Base-by-base conservation (phyloP, 2,888 invertebrate species). In the Nymphalis c-album region DNA sequence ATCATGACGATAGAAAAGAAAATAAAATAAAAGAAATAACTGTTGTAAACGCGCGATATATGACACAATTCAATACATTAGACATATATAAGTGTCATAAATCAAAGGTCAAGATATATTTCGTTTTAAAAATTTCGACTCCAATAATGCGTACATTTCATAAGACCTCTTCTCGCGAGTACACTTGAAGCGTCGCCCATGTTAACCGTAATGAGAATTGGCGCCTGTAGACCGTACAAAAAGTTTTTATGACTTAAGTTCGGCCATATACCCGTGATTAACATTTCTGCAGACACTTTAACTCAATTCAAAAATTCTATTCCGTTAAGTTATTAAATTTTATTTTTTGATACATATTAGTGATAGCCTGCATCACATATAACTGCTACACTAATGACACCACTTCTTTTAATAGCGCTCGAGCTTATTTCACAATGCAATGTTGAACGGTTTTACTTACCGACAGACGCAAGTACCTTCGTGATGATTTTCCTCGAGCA, bases 151-250 rank as follows among this genome's bases (percentile, higher is more conserved):
- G 26, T 51, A 46, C 22, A 60, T 60, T 57, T 40, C 57, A 58
- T 60, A 53, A 64, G 64, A 64, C 51, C 64, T 64, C 64, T 59
- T 45, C 45, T 64, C 59, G 60, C 26, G 51, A 64, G 60, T 51
- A 50, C 60, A 45, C 64, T 64, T 50, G 64, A 64, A 64, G 58
- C 64, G 59, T 64, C 59, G 50, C 50, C 50, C 60, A 65, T 65
- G 60, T 65, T 31, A 55, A 50, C 51, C 53, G 50, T 65, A 65
- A 65, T 47, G 60, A 65, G 65, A 60, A 53, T 53, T 45, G 65
- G 65, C 60, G 60, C 65, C 60, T 60, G 53, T 51, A 47, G 53
- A 35, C 35, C 53, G 60, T 53, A 55, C 22, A 35, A 60, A 60
- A 55, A 48, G 55, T 55, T 55, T 51, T 55, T 55, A 55, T 17